Base-by-base conservation (phyloP, 2,113 vertebrate genomes). In the Xiphophorus maculatus region DNA sequence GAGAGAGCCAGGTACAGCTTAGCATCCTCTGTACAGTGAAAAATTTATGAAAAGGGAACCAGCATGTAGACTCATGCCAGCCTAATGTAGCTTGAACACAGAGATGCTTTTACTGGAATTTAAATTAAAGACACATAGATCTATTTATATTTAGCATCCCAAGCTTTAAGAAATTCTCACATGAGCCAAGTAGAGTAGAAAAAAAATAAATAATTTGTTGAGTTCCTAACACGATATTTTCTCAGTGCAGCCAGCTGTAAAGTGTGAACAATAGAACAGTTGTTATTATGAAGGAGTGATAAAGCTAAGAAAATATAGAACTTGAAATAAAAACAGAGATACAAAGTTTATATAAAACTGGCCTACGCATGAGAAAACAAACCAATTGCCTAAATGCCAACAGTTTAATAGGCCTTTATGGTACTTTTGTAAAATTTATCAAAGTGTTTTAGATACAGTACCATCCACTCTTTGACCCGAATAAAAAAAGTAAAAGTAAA, bases 1-100 rank as follows among this genome's bases (percentile, higher is more conserved):
- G 13, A 66, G 76, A 40, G 30, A 67, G 35, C 40, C 35, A 63
- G 42, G 79, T 61, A 68, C 60, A 42, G 74, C 54, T 63, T 66
- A 66, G 29, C 25, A 29, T 61, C 29, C 30, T 71, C 66, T 51
- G 68, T 22, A 63, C 25, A 58, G 22, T 58, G 51, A 22, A 58
- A 15, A 28, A 32, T 33, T 58, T 51, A 72, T 51, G 61, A 66
- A 74, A 75, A 32, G 62, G 22, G 4, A 32, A 48, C 22, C 5
- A 28, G n/a, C 14, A 37, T 5, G 32, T 22, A 30, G 67, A 6
- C 42, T 17, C 7, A 15, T 73, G 5, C n/a, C 13, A 13, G 54
- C 63, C 30, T 40, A 71, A 51, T 37, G 40, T 48, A 27, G 28
- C 54, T 72, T 66, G n/a, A 64, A 69, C 32, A 40, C 25, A 44